Evolutionary conservation across 1,140 invertebrate genomes (phyloP).

Genomic region (Drosophila sechellia): DNA sequence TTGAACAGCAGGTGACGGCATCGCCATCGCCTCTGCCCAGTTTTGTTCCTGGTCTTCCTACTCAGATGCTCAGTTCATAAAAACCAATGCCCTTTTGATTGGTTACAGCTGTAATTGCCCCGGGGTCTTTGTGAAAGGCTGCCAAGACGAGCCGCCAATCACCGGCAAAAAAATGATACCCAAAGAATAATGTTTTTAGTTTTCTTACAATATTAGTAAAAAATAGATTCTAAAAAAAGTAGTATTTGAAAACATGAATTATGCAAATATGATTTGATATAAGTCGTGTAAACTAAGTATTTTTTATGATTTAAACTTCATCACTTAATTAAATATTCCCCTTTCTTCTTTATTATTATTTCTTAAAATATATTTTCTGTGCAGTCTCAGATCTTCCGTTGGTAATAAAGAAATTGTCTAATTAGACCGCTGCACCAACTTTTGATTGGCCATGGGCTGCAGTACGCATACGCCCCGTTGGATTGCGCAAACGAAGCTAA

Average conservation of each 20-base stretch:
- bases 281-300: not conserved
- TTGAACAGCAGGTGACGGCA: conserved; percentile 73
- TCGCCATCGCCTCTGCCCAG: conserved; percentile 27
- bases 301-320: not conserved
- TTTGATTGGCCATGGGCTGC: conserved; percentile 61
- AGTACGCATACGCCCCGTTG: conserved; percentile 72
- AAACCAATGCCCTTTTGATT: conserved; percentile 82
- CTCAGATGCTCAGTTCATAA: conserved; percentile 68
- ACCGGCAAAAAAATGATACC: not conserved
- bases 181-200: not conserved
- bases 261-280: no score
- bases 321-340: not conserved
- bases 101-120: conserved; percentile 69
- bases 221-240: no score
- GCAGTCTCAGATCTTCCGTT: conserved; percentile 6
- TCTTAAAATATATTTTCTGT: not conserved
- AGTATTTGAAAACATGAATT: no score
- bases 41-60: conserved; percentile 30
- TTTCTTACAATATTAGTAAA: no score
- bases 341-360: not conserved
- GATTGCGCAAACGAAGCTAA: conserved; percentile 38
- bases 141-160: not conserved
- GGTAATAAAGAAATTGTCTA: conserved; percentile 80
- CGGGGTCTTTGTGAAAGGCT: conserved; percentile 63
- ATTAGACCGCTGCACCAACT: conserved; percentile 51